Base-by-base conservation (phyloP, 2,888 invertebrate species). In the Patella caerulea region DNA sequence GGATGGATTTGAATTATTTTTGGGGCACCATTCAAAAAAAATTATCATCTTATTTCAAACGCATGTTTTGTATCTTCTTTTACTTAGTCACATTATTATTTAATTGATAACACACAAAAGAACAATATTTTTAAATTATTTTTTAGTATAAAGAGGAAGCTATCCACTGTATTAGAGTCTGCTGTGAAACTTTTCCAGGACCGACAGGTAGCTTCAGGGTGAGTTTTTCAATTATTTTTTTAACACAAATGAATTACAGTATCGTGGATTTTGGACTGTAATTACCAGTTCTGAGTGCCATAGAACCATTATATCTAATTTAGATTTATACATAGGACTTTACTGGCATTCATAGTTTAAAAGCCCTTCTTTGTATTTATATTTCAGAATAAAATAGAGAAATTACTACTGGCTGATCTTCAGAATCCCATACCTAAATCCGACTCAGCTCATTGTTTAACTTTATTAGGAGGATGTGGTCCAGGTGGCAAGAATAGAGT, bases 401-500 rank as follows among this genome's bases (percentile, higher is more conserved):
- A 34, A 17, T 71, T 78, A 19, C 56, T 81, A 15, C 19, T 72
- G 55, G 56, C 45, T 3, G 34, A 76, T 70, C 34, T 76, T 52
- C 54, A 59, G 29, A 24, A n/a, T 24, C 54, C 17, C 12, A 14
- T 52, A 45, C 74, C 74, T 15, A 74, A 69, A 17, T 11, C 45
- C 11, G 82, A 78, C 53, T 82, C 84, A 0, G 75, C 79, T 17
- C 34, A 71, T 11, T 86, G 86, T 79, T 86, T 79, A 69, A 81
- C 83, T 9, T 69, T 83, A 72, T 73, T 88, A 52, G 81, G 84
- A 19, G 73, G 82, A 56, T 87, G 87, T 83, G 86, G 87, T 4
- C 83, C 85, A 11, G 83, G 87, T 17, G 86, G 88, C 7, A 82
- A 82, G 73, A 79, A 80, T 53, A 83, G 85, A 3, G 81, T 83